These are phyloP conservation scores for Clavelina lepadiformis DNA, from an alignment of 23 tunicate genomes.

Conservation along the genomic window DNA sequence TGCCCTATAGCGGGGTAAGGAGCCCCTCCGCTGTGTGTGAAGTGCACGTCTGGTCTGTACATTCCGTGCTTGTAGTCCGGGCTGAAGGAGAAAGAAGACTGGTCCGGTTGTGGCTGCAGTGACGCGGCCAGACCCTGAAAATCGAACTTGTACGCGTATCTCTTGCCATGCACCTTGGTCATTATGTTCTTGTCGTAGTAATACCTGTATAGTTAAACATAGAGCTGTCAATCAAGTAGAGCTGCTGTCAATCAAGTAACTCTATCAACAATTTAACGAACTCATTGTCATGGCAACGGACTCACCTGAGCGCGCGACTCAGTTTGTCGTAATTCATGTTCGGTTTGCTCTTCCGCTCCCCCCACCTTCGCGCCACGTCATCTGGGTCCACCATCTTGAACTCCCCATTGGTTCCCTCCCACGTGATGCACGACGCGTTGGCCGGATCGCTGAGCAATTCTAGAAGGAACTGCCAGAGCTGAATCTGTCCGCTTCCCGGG, in stretches of 20 bases:
- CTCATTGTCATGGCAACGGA: neutral
- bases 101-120: conserved; percentile 90
- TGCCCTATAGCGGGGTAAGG: conserved; percentile 54
- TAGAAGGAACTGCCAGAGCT: conserved; percentile 97
- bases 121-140: conserved; percentile 97
- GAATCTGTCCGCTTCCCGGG: conserved; percentile 99
- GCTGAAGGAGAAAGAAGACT: conserved; percentile 40
- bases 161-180: conserved; percentile 99
- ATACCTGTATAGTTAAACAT: conserved; percentile 53
- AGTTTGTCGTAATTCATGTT: conserved; percentile 99
- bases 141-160: conserved; percentile 99
- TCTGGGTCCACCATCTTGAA: conserved; percentile 99
- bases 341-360: conserved; percentile 97
- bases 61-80: conserved; percentile 56
- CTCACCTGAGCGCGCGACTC: conserved; percentile 91
- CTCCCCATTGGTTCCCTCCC: conserved; percentile 99
- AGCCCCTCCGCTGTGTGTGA: conserved; percentile 34
- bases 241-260: neutral
- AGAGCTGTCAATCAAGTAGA: neutral
- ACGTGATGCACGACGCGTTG: conserved; percentile 77
- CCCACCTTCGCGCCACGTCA: conserved; percentile 98
- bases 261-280: neutral
- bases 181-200: conserved; percentile 99
- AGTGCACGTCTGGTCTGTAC: conserved; percentile 49
- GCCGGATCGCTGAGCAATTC: conserved; percentile 93